Conservation (phyloP, 2,797 vertebrate species). For the Gymnopithys bicolor region DNA sequence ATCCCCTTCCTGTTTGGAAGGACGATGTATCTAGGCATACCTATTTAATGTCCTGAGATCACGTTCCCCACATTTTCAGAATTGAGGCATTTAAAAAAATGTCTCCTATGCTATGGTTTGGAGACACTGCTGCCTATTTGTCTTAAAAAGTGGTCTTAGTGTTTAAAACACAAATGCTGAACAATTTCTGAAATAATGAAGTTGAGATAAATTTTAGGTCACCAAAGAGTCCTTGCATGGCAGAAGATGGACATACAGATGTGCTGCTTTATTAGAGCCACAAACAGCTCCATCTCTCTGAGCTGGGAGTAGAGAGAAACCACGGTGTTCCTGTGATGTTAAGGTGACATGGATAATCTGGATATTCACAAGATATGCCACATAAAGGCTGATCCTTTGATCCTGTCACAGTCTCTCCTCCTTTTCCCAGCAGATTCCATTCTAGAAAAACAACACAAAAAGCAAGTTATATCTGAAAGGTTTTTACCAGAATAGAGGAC, state of each 20-base stretch:
- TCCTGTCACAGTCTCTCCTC: not conserved
- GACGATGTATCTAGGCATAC: not conserved
- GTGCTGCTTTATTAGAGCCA: not conserved
- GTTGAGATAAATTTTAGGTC: not conserved
- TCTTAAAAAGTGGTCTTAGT: not conserved
- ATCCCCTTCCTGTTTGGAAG: not conserved
- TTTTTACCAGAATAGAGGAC: not conserved
- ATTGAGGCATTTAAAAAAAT: not conserved
- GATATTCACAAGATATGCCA: not conserved
- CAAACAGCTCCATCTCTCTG: not conserved
- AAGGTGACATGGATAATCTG: not conserved
- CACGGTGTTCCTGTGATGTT: not conserved
- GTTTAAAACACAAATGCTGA: not conserved
- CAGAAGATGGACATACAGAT: not conserved
- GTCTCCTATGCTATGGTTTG: not conserved
- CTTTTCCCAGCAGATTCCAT: not conserved
- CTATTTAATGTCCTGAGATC: not conserved
- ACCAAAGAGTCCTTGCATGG: not conserved
- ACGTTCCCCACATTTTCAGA: not conserved
- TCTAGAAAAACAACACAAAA: not conserved
- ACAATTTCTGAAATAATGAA: not conserved
- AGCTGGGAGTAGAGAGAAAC: not conserved
- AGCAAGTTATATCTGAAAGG: not conserved
- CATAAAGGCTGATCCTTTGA: not conserved
- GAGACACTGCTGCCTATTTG: not conserved